Evolutionary conservation across 2,888 invertebrate genomes (phyloP).

Genomic region (Syrista parreyssii): DNA sequence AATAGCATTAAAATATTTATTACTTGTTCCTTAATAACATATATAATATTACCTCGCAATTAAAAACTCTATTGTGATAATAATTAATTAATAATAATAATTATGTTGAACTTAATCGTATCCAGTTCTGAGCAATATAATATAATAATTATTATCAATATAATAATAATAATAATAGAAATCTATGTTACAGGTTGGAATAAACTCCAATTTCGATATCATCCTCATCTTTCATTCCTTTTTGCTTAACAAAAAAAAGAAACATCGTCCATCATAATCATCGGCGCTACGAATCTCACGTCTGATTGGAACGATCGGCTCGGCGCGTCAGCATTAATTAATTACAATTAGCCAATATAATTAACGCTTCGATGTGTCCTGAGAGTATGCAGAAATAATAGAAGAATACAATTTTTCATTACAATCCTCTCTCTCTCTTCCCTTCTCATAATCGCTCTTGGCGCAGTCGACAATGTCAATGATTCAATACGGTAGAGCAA

Average conservation of each 20-base stretch:
- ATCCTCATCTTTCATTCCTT: not conserved
- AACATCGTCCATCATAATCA: not conserved
- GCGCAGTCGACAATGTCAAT: not conserved
- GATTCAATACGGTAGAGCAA: not conserved
- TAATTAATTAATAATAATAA: conserved; percentile 34
- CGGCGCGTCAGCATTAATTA: not conserved
- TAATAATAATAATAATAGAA: conserved; percentile 39
- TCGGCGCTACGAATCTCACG: not conserved
- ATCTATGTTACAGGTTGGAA: conserved; percentile 42
- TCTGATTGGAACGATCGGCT: not conserved
- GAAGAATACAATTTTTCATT: not conserved
- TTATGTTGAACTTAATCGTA: conserved; percentile 48
- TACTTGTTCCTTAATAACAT: conserved; percentile 44
- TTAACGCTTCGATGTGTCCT: not conserved
- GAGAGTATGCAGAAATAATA: not conserved
- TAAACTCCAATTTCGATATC: conserved; percentile 5
- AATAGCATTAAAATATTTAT: conserved; percentile 56
- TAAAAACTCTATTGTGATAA: conserved; percentile 31
- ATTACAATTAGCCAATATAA: not conserved
- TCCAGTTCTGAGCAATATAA: conserved; percentile 55
- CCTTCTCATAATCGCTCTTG: not conserved
- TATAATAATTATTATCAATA: conserved; percentile 5
- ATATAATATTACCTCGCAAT: conserved; percentile 41
- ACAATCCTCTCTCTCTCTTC: not conserved
- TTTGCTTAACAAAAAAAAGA: not conserved